A percentile compares a stretch with the other conserved stretches of the same genome.
These are phyloP conservation scores for Potorous gilbertii DNA, from an alignment of 2,797 vertebrate genomes.

Conservation along the genomic window DNA sequence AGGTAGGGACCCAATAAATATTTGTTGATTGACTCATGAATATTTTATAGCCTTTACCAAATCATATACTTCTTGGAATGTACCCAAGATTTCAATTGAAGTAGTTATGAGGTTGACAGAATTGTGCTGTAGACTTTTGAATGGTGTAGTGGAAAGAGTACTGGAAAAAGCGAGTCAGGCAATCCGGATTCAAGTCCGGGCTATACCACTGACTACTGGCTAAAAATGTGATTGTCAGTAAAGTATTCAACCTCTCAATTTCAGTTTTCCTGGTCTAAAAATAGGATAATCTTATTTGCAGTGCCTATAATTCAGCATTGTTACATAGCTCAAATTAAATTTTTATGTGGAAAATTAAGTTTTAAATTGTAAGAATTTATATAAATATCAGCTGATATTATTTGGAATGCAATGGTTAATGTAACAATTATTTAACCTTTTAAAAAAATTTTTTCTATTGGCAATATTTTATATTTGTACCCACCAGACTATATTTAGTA, in stretches of 20 bases:
- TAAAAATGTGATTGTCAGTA: neutral
- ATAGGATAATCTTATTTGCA: neutral
- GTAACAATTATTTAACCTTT: neutral
- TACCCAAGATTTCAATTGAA: neutral
- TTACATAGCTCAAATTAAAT: neutral
- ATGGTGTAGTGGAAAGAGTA: neutral
- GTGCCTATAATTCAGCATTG: neutral
- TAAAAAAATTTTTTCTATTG: neutral
- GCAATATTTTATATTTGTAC: neutral
- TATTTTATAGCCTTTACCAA: neutral
- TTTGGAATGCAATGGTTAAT: neutral
- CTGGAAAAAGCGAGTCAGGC: neutral
- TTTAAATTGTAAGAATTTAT: neutral
- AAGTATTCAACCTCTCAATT: neutral
- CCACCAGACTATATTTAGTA: neutral
- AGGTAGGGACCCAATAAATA: neutral
- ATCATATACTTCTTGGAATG: neutral
- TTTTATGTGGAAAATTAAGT: neutral
- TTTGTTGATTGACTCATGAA: slow-evolving; percentile 1
- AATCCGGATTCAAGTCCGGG: neutral
- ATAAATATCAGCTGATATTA: neutral
- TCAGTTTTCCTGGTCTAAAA: neutral
- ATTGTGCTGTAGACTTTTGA: neutral
- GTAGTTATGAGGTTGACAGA: neutral
- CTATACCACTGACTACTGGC: neutral